Percentiles rank a stretch among this genome's conserved stretches.
Evolutionary conservation across 2,888 invertebrate species (phyloP).

Genomic region (Pegoplata infirma): DNA sequence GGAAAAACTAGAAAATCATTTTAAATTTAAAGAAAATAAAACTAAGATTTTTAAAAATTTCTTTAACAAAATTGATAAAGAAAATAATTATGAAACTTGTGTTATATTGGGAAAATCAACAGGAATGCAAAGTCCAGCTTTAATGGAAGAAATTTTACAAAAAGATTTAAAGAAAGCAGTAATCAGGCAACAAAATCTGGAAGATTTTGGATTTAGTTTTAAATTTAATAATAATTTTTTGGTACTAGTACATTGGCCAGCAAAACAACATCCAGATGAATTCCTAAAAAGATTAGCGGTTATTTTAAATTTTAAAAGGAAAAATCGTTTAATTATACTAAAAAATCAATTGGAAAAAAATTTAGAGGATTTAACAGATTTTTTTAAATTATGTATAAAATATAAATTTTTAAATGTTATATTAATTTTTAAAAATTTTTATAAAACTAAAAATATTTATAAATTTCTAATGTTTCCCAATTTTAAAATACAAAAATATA

Average conservation of each 20-base stretch:
- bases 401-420: conserved; percentile 39
- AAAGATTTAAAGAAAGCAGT: conserved; percentile 1
- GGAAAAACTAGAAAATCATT: no score
- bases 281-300: conserved; percentile 4
- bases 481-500: neutral
- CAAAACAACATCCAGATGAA: neutral
- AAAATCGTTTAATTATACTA: conserved; percentile 34
- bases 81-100: conserved; percentile 13
- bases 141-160: conserved; percentile 12
- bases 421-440: conserved; percentile 34
- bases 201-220: neutral
- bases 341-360: neutral
- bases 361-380: neutral
- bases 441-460: conserved; percentile 19
- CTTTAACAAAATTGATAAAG: neutral
- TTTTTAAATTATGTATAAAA: conserved; percentile 16
- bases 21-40: neutral
- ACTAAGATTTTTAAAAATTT: neutral
- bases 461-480: conserved; percentile 39
- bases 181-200: neutral
- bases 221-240: neutral
- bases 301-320: conserved; percentile 9
- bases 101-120: neutral
- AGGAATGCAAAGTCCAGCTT: no score
- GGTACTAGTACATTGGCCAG: conserved; percentile 3